A percentile compares a stretch with the other conserved stretches of the same genome.
Evolutionary conservation across 2,113 vertebrate species (phyloP).

Genomic region (Pelobates fuscus): DNA sequence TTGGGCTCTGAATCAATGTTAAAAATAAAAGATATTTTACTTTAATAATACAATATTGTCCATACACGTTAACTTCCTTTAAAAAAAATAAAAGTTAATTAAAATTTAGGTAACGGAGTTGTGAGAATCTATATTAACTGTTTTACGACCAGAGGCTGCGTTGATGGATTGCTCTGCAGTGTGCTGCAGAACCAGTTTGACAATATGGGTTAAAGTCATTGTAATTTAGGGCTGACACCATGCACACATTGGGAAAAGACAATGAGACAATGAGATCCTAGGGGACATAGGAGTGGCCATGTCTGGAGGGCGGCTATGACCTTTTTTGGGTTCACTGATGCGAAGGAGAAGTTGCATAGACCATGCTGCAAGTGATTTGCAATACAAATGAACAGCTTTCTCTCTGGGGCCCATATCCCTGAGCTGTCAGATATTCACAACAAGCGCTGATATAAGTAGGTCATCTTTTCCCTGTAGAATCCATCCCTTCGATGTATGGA

Average conservation of each 20-base stretch:
- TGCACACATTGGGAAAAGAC: not conserved
- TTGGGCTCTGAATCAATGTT: no score
- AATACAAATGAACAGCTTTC: conserved; percentile 11
- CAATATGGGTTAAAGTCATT: not conserved
- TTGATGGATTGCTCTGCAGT: not conserved
- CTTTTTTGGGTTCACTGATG: conserved; percentile 31
- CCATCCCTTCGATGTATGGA: conserved; percentile 2
- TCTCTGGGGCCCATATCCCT: conserved; percentile 8
- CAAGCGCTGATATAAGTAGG: conserved; percentile 16
- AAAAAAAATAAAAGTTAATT: no score
- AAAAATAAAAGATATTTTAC: no score
- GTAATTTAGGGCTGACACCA: not conserved
- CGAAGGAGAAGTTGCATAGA: conserved; percentile 15
- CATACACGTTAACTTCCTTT: no score
- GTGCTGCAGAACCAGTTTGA: not conserved
- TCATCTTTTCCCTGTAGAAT: conserved; percentile 8
- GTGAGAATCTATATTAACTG: no score
- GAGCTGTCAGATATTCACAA: not conserved
- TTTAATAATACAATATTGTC: no score
- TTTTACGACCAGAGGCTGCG: no score
- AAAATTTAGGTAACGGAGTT: no score
- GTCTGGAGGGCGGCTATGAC: conserved; percentile 26
- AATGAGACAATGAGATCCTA: not conserved
- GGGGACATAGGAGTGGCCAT: not conserved
- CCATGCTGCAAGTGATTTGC: not conserved